Evolutionary conservation across 2,113 vertebrate genomes (phyloP), one percentile per base, ranked within the genome.

Genomic region (Hydrolagus affinis): DNA sequence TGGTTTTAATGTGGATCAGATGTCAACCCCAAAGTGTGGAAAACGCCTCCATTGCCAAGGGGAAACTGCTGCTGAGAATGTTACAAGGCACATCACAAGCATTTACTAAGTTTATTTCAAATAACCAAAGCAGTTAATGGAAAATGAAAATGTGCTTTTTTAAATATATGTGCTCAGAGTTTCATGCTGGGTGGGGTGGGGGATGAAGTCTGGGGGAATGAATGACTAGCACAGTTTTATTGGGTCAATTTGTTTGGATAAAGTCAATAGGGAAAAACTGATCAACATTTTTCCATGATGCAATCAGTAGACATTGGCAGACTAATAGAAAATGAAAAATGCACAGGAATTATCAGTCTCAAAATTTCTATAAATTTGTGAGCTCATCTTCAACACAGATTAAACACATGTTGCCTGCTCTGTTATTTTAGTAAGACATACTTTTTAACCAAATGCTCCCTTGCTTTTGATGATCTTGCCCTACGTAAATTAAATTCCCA

Each of bases 241-340:
- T 66, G 25, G 23, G 62, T 66, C 60, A 32, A 32, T 66, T 83
- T 68, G 60, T 68, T 83, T 83, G 59, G 28, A 80, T 64, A 80
- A 64, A 7, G 14, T 2, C 77, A 64, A 19, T 28, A 64, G 77
- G 78, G 25, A 17, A 83, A 66, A 66, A 32, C 11, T 17, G 21
- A 17, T 32, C 60, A 32, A 62, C 17, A 66, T 68, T 32, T 83
- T 83, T 68, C 78, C 78, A 83, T 25, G 23, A 30, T 68, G 78
- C 14, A 17, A 30, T 64, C 60, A 30, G 60, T 10, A 66, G 12
- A 28, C 77, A 83, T 64, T 19, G 15, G n/a, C 12, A 64, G 71
- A 32, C 25, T 32, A 0, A 7, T 11, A 28, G 60, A 80, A 15
- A 28, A 56, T 28, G 23, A 30, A 66, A 66, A 68, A 17, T 80